Conservation (phyloP, 2,797 vertebrate species). For the Danionella dracula region DNA sequence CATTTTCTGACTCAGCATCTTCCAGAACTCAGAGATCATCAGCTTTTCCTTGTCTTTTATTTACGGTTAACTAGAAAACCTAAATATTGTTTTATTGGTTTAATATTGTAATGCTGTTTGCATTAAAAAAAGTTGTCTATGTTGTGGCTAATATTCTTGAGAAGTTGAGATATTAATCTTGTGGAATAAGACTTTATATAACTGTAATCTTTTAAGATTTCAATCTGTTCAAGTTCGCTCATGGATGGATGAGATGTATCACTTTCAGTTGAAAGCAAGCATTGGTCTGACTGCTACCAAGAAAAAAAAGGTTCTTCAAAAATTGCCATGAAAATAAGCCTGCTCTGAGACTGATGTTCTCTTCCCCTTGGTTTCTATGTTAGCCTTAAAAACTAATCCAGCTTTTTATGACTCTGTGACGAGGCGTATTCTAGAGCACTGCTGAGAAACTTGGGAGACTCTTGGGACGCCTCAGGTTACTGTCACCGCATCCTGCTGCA, state of each 20-base stretch:
- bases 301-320: background rate
- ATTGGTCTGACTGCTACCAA: background rate
- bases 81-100: background rate
- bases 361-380: background rate
- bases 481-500: conserved; percentile 67
- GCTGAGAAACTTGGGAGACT: conserved; percentile 67
- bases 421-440: conserved; percentile 63
- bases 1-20: conserved; percentile 10
- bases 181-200: background rate
- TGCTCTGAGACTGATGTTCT: background rate
- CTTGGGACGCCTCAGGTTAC: conserved; percentile 79
- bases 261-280: background rate
- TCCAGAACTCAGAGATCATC: background rate
- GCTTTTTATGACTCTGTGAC: too few relatives aligned
- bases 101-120: background rate
- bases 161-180: background rate
- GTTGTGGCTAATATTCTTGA: background rate
- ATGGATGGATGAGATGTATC: background rate
- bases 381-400: background rate
- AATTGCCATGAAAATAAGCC: background rate
- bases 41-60: background rate
- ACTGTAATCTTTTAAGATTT: background rate
- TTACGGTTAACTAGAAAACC: background rate
- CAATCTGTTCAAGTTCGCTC: background rate
- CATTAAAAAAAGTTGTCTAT: background rate